Percentiles rank a stretch among this genome's conserved stretches.
These are phyloP conservation scores for Prunella himalayana DNA, from an alignment of 2,113 vertebrate species.

Conservation along the genomic window DNA sequence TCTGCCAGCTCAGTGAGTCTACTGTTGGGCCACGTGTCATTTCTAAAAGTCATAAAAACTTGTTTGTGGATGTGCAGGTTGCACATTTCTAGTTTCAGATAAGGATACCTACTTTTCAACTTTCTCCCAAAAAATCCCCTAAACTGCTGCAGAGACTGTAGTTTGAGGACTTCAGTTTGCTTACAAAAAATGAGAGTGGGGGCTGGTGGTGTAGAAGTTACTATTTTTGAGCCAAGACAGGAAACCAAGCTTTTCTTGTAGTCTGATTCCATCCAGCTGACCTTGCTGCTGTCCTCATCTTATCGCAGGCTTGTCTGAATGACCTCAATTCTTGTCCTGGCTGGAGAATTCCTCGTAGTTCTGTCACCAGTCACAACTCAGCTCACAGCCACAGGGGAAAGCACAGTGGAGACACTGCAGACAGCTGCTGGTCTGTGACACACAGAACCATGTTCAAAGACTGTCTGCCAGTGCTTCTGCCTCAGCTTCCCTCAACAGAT, in stretches of 20 bases:
- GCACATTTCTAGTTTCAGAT: not conserved
- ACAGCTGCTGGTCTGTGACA: not conserved
- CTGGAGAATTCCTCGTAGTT: not conserved
- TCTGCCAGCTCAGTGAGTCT: not conserved
- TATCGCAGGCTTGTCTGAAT: not conserved
- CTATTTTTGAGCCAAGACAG: not conserved
- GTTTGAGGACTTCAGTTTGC: not conserved
- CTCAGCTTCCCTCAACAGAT: not conserved
- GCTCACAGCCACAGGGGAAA: not conserved
- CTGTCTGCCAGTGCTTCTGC: not conserved
- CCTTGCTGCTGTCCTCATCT: not conserved
- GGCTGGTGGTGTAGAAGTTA: not conserved
- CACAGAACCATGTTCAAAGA: not conserved
- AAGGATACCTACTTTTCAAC: not conserved
- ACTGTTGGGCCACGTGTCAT: fast-evolving
- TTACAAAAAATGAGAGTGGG: not conserved
- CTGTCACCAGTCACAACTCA: not conserved
- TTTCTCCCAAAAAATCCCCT: not conserved
- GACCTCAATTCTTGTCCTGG: not conserved
- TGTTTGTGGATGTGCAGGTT: not conserved
- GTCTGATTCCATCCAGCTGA: not conserved
- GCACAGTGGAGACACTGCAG: not conserved
- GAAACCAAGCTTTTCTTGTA: not conserved
- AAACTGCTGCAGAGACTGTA: not conserved
- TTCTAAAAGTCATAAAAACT: not conserved